phyloP scores from a whole-genome alignment of 2,113 vertebrate species.

The Ellobius talpinus region DNA sequence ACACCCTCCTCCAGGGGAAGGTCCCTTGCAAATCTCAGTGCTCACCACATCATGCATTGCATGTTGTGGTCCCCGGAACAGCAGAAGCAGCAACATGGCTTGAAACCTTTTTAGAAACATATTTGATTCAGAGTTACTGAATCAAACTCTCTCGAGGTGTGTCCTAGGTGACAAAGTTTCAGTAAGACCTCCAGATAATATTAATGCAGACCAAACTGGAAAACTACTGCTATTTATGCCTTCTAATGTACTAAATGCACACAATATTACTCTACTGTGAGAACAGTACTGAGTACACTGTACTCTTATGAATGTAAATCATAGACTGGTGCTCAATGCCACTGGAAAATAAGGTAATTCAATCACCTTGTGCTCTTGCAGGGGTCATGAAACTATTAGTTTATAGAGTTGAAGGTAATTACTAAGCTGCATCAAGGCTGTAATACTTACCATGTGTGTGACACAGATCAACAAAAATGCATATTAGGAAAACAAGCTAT shows the following conservation, averaged over 20 bases:
- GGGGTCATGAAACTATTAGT: not conserved
- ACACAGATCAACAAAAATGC: constrained; percentile 18
- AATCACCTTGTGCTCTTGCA: not conserved
- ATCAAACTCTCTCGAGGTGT: not conserved
- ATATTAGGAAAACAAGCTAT: constrained; percentile 53
- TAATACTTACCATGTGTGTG: constrained; percentile 4
- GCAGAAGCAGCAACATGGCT: not conserved
- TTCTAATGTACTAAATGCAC: not conserved
- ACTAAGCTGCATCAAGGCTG: constrained; percentile 34
- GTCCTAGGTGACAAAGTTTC: not conserved
- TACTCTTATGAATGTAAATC: not conserved
- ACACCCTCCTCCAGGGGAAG: not conserved
- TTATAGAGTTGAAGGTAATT: constrained; percentile 41
- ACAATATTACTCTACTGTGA: constrained; percentile 14
- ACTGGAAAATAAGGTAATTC: constrained; percentile 41
- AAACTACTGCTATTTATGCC: not conserved
- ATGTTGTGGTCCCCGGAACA: not conserved
- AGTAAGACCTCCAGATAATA: not conserved
- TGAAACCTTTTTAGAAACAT: not conserved
- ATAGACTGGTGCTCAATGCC: not conserved
- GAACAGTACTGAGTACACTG: not conserved
- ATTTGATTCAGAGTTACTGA: not conserved
- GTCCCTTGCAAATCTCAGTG: not conserved
- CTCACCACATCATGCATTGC: not conserved
- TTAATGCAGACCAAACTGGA: not conserved